phyloP scores from a whole-genome alignment of 2,888 invertebrate species.

The Acrobasis repandana region DNA sequence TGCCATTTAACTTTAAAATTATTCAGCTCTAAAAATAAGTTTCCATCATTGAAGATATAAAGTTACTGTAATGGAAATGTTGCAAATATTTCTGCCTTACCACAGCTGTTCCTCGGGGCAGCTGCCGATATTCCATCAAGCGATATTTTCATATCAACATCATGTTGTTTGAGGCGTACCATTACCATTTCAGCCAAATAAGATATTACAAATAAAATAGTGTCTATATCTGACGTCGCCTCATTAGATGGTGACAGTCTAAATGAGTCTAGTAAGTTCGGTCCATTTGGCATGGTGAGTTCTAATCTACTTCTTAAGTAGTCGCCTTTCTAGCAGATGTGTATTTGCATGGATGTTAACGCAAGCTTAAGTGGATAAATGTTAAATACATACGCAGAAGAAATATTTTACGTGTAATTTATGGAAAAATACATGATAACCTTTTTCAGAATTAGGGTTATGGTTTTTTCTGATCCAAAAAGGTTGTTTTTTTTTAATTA shows the following conservation, averaged over 20 bases:
- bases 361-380: not conserved
- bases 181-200: constrained; percentile 9
- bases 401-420: no score
- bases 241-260: constrained; percentile 13
- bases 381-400: not conserved
- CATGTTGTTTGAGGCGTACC: constrained; percentile 4
- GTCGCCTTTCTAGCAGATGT: constrained; percentile 2
- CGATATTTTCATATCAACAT: not conserved
- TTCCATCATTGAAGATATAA: constrained; percentile 13
- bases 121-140: constrained; percentile 16
- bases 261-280: constrained; percentile 10
- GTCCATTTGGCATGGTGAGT: constrained; percentile 13
- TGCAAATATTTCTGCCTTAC: constrained; percentile 5
- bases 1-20: constrained; percentile 7
- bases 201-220: constrained; percentile 7
- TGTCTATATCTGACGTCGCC: not conserved
- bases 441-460: no score
- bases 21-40: constrained; percentile 9
- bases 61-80: constrained; percentile 16
- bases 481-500: no score
- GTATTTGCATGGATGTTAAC: not conserved
- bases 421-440: no score
- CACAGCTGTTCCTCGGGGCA: not conserved
- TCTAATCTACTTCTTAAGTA: constrained; percentile 4
- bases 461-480: no score